Percentiles rank a stretch among this genome's conserved stretches.
Conservation (phyloP, 2,888 invertebrate species). For the Oasisia sp. region DNA sequence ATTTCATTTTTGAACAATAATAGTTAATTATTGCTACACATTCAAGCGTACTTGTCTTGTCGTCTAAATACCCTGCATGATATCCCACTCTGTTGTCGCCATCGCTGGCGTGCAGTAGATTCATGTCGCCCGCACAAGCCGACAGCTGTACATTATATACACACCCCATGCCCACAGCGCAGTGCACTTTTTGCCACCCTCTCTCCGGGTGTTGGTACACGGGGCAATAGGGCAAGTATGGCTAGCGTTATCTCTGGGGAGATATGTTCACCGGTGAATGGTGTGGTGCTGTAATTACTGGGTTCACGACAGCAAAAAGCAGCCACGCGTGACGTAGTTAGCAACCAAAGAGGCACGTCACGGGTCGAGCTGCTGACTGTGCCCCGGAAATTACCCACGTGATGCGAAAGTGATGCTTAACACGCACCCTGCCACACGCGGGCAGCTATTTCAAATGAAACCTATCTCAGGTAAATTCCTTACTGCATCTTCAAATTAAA, state of each 20-base stretch:
- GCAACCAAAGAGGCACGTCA: neutral
- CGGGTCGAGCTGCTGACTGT: neutral
- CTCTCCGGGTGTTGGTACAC: neutral
- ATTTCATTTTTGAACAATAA: too few relatives aligned
- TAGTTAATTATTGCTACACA: too few relatives aligned
- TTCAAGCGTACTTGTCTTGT: too few relatives aligned
- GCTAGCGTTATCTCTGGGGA: neutral
- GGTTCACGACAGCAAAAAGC: neutral
- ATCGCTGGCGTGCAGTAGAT: neutral
- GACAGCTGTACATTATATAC: neutral
- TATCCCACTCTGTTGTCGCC: neutral
- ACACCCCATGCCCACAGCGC: neutral
- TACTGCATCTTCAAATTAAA: neutral
- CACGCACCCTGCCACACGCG: neutral
- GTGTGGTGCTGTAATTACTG: neutral
- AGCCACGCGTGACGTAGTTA: neutral
- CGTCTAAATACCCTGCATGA: too few relatives aligned
- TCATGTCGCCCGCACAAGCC: neutral
- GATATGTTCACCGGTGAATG: neutral
- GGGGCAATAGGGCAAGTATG: neutral
- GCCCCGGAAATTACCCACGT: neutral
- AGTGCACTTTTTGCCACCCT: neutral
- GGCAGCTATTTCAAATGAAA: neutral
- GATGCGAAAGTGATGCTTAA: neutral
- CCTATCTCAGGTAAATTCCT: neutral